These are phyloP conservation scores for Microtus richardsoni DNA, from an alignment of 2,113 vertebrate genomes.

Conservation along the genomic window DNA sequence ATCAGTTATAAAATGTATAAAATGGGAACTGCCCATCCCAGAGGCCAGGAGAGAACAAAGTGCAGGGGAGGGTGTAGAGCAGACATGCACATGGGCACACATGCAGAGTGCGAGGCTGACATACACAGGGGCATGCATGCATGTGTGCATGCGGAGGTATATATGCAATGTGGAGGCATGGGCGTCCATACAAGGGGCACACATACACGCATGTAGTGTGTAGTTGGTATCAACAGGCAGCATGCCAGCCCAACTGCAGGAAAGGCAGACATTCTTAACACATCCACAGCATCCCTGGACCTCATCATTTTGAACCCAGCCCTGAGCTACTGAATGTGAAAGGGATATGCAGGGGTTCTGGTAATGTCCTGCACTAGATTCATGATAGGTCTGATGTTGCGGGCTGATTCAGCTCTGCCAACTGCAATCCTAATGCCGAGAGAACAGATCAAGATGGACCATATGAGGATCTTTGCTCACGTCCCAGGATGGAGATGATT, in stretches of 20 bases:
- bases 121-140: background rate
- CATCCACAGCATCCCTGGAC: too few relatives aligned
- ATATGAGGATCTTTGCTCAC: background rate
- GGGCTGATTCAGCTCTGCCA: background rate
- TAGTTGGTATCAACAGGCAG: background rate
- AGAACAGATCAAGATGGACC: background rate
- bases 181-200: too few relatives aligned
- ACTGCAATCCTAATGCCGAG: background rate
- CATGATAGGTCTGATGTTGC: too few relatives aligned
- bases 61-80: rapidly evolving
- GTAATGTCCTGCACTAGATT: background rate
- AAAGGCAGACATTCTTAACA: background rate
- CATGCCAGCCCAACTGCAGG: too few relatives aligned
- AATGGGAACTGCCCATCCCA: background rate
- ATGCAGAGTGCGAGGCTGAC: too few relatives aligned
- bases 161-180: too few relatives aligned
- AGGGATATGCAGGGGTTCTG: background rate
- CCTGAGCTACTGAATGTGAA: background rate
- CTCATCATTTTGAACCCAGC: background rate
- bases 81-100: background rate
- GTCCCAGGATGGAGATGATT: background rate
- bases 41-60: background rate
- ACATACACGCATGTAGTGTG: background rate
- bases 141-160: too few relatives aligned
- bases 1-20: background rate